Conservation (phyloP, 1,140 invertebrate genomes). For the Brachionus manjavacas region DNA sequence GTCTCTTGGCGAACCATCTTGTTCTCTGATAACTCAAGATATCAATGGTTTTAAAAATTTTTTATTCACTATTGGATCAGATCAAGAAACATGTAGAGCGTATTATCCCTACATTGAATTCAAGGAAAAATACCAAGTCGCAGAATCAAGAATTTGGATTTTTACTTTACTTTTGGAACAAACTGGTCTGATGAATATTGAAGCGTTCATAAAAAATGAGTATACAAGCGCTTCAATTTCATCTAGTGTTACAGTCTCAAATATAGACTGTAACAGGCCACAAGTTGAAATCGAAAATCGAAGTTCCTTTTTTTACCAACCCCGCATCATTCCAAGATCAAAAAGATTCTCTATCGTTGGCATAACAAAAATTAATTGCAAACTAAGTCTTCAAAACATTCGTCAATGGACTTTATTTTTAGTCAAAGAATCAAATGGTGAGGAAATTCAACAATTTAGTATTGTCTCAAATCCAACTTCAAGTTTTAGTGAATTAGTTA, state of each 20-base stretch:
- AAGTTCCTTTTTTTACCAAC: not conserved
- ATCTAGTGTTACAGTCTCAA: not conserved
- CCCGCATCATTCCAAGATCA: not conserved
- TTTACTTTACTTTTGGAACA: not conserved
- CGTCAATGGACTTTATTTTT: not conserved
- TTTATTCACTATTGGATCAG: not conserved
- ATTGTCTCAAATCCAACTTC: slow-evolving; percentile 17
- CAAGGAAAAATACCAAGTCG: not conserved
- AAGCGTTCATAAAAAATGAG: not conserved
- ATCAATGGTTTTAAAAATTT: not conserved
- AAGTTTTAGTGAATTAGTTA: slow-evolving; percentile 19
- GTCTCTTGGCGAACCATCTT: slow-evolving; percentile 36
- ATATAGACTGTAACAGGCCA: not conserved
- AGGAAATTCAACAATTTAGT: not conserved
- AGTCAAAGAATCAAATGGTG: not conserved
- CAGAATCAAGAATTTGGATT: not conserved
- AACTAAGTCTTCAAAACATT: not conserved
- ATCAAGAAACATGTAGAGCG: not conserved
- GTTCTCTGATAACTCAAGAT: not conserved
- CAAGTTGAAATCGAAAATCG: not conserved
- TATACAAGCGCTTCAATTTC: not conserved
- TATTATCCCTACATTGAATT: not conserved
- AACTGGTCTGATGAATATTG: not conserved
- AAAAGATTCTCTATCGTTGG: slow-evolving; percentile 1
- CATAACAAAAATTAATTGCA: not conserved